Conservation (phyloP, 2,888 invertebrate species). For the Oxytorus armatus region DNA sequence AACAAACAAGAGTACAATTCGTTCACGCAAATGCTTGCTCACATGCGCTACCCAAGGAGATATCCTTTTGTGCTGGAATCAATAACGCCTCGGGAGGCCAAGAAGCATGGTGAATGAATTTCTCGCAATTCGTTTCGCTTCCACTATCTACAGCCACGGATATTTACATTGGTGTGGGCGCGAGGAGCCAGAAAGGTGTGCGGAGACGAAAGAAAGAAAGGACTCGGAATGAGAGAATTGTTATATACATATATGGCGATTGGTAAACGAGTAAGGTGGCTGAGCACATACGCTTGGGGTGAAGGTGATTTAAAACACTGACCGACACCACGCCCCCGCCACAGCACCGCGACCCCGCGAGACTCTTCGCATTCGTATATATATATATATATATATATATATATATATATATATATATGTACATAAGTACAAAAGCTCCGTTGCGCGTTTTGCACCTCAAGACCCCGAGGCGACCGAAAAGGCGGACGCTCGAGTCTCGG, state of each 20-base stretch:
- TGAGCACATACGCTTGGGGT: slow-evolving; percentile 68
- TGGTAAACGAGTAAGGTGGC: slow-evolving; percentile 60
- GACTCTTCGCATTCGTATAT: slow-evolving; percentile 49
- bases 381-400: slow-evolving; percentile 52
- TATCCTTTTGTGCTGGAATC: slow-evolving; percentile 25
- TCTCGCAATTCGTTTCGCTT: slow-evolving; percentile 55
- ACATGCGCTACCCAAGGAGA: neutral
- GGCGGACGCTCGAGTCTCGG: slow-evolving; percentile 71
- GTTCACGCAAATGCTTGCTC: neutral
- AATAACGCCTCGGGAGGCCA: slow-evolving; percentile 25
- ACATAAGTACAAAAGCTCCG: slow-evolving; percentile 33
- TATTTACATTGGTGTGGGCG: slow-evolving; percentile 50
- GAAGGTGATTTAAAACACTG: slow-evolving; percentile 83
- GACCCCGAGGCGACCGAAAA: slow-evolving; percentile 70
- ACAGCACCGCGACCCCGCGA: slow-evolving; percentile 60
- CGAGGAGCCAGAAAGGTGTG: slow-evolving; percentile 28
- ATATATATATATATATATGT: slow-evolving; percentile 34
- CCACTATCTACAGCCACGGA: slow-evolving; percentile 37
- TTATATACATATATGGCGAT: slow-evolving; percentile 36
- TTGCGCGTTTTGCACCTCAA: slow-evolving; percentile 57
- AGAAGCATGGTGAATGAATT: slow-evolving; percentile 44
- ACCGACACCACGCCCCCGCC: slow-evolving; percentile 75
- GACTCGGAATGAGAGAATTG: slow-evolving; percentile 45
- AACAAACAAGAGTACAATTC: neutral
- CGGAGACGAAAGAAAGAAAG: slow-evolving; percentile 24